Base-by-base conservation (phyloP, 64 coral and sea anemone species). In the Montipora sp. region DNA sequence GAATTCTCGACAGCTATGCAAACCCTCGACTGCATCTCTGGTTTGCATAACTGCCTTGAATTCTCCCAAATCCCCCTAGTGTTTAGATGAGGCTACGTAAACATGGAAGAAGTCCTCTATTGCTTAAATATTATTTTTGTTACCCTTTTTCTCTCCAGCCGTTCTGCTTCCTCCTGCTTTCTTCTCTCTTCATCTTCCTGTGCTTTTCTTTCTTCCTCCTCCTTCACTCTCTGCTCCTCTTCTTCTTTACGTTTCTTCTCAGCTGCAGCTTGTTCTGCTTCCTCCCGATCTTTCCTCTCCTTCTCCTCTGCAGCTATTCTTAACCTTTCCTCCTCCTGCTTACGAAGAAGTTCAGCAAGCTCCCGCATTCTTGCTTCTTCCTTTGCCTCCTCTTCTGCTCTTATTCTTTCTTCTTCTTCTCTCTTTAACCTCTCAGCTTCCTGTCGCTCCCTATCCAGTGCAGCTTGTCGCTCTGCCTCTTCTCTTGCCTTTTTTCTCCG, bases 201-300 rank as follows among this genome's bases (percentile, higher is more conserved):
- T 73, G 93, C 93, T 51, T 89, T 98, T 16, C 51, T 88, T 77
- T 98, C 95, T 80, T 94, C 92, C 66, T 94, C 92, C 67, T 98
- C 95, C 88, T 60, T 94, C 8, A 57, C 72, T 75, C 91, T 98
- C 83, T 89, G 80, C 53, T 98, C 95, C 43, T 98, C 95, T 75
- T 98, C 95, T 89, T 98, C 95, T 89, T 93, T 91, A 21, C 88
- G 89, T 60, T 92, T 98, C 55, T 98, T 87, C 77, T 98, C 95
- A 20, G 47, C 92, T 70, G 77, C 95, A 81, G 91, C 71, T 47
- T 60, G 67, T 65, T 94, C 92, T 12, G 92, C 95, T 84, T 98
- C 95, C 72, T 98, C 95, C 20, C 48, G 87, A 18, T 93, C 95
- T 72, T 55, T 49, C 47, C 83, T 94, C 66, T 98, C 89, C 60